phyloP scores from a whole-genome alignment of 2,113 vertebrate species.

The Pundamilia nyererei region DNA sequence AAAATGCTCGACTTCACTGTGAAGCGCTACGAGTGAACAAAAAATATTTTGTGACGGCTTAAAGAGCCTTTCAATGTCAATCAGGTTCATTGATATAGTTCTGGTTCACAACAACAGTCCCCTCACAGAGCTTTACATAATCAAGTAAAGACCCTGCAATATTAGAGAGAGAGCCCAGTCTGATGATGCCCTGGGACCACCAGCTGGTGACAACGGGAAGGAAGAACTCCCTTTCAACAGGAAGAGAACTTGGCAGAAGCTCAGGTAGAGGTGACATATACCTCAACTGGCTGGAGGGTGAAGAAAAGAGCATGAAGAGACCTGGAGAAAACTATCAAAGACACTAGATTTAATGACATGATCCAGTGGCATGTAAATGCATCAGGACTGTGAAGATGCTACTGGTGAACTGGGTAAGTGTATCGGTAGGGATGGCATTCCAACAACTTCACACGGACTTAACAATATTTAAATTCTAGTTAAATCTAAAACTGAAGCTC shows the following conservation, averaged over 20 bases:
- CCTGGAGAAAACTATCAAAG: neutral
- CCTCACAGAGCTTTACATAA: neutral
- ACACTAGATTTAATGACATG: neutral
- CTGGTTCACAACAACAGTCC: neutral
- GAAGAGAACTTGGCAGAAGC: neutral
- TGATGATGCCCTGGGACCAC: neutral
- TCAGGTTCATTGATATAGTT: neutral
- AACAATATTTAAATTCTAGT: neutral
- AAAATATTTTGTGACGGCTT: neutral
- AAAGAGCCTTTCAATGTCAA: neutral
- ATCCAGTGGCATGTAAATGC: neutral
- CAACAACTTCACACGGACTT: neutral
- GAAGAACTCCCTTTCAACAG: neutral
- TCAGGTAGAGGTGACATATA: neutral
- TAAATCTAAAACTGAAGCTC: neutral
- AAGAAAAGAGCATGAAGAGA: neutral
- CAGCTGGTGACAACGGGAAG: neutral
- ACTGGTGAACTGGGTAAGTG: neutral
- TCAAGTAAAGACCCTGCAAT: neutral
- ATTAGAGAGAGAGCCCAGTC: neutral
- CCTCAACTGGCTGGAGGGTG: neutral
- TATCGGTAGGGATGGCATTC: neutral
- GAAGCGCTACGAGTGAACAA: conserved; percentile 71
- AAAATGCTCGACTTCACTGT: conserved; percentile 68
- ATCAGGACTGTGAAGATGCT: neutral